phyloP scores from a whole-genome alignment of 2,888 invertebrate species.

The Euzophera pinguis region DNA sequence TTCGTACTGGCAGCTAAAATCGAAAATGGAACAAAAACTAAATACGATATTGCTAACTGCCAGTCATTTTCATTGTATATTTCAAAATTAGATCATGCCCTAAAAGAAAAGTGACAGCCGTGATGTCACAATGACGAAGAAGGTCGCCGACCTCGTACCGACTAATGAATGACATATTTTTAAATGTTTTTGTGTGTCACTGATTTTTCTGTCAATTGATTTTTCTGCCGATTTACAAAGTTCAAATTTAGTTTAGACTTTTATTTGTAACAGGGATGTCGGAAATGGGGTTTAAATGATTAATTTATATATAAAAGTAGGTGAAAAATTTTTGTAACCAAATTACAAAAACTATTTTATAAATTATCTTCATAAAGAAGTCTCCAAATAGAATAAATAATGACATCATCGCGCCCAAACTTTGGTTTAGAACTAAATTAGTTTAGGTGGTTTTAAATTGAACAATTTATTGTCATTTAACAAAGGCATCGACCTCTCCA shows the following conservation, averaged over 20 bases:
- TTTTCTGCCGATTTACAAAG: no score
- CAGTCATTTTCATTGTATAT: constrained; percentile 19
- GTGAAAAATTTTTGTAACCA: no score
- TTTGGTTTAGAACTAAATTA: constrained; percentile 8
- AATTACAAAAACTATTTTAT: no score
- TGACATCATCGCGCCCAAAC: neutral
- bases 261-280: no score
- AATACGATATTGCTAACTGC: constrained; percentile 19
- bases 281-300: no score
- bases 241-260: no score
- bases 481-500: neutral
- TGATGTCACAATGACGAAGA: constrained; percentile 56
- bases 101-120: constrained; percentile 65
- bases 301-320: no score
- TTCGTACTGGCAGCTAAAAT: neutral
- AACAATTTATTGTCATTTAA: neutral
- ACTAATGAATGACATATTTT: constrained; percentile 22
- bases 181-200: no score
- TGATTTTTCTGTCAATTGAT: no score
- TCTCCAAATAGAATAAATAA: neutral
- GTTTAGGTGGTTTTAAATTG: neutral
- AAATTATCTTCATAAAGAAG: no score
- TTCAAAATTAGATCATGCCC: constrained; percentile 40
- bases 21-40: constrained; percentile 15
- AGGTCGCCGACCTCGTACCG: constrained; percentile 47